Percentiles rank a stretch among this genome's conserved stretches.
phyloP scores from a whole-genome alignment of 2,888 invertebrate species.

The Cheilosia pagana region DNA sequence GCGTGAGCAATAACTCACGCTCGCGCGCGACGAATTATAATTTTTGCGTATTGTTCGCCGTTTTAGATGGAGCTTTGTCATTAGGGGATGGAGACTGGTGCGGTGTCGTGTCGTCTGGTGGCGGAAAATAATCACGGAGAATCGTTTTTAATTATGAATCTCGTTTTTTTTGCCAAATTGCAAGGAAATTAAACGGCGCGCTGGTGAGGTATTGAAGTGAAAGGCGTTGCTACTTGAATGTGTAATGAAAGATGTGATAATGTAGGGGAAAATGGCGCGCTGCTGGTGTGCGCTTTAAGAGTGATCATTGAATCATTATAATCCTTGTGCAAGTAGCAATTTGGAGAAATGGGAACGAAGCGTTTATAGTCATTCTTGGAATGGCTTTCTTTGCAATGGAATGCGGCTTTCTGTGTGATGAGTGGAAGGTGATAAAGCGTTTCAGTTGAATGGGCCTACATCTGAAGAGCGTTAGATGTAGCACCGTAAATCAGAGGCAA shows the following conservation, averaged over 20 bases:
- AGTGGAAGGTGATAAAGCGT: constrained; percentile 7
- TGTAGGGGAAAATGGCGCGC: constrained; percentile 65
- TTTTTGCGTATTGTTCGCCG: constrained; percentile 67
- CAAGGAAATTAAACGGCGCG: constrained; percentile 50
- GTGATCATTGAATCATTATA: constrained; percentile 63
- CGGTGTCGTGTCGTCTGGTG: constrained; percentile 29
- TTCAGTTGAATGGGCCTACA: constrained; percentile 1
- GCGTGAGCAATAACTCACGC: constrained; percentile 65
- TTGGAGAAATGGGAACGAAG: constrained; percentile 53
- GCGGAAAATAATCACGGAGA: constrained; percentile 68
- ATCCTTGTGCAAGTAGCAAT: constrained; percentile 43
- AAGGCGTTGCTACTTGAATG: constrained; percentile 44
- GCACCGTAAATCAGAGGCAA: neutral
- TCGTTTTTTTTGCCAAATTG: constrained; percentile 37
- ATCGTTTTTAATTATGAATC: constrained; percentile 74
- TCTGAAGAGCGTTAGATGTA: neutral
- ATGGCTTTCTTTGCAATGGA: constrained; percentile 27
- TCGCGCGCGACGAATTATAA: constrained; percentile 44
- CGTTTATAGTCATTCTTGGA: constrained; percentile 24
- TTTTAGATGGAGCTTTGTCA: constrained; percentile 46
- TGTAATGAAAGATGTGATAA: constrained; percentile 69
- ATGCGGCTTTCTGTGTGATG: neutral
- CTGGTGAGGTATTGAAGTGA: constrained; percentile 11
- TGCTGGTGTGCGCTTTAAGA: constrained; percentile 43
- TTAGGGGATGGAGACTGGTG: constrained; percentile 50